Conservation (phyloP, 2,888 invertebrate genomes). For the Nephrotoma flavescens region DNA sequence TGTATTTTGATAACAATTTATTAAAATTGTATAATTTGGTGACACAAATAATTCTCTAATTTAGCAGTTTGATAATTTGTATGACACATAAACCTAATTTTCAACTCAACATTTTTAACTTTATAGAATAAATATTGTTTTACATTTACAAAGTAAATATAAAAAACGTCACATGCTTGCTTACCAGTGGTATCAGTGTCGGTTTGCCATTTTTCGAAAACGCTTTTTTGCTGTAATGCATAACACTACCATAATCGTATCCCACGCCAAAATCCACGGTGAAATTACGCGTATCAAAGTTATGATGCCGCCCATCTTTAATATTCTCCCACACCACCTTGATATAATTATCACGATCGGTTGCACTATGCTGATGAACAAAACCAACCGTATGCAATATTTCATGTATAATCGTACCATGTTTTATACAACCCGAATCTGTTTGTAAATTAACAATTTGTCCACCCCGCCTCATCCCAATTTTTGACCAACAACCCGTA, state of each 20-base stretch:
- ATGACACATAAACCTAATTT: not conserved
- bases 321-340: slow-evolving; percentile 58
- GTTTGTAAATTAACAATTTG: slow-evolving; percentile 41
- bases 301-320: slow-evolving; percentile 33
- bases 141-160: not conserved
- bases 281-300: slow-evolving; percentile 49
- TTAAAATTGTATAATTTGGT: not conserved
- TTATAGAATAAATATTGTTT: not conserved
- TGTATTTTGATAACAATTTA: not conserved
- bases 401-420: slow-evolving; percentile 60
- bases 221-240: slow-evolving; percentile 55
- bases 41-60: not conserved
- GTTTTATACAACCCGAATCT: slow-evolving; percentile 40
- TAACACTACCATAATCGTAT: slow-evolving; percentile 57
- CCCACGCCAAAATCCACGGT: slow-evolving; percentile 47
- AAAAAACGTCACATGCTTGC: not conserved
- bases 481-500: slow-evolving; percentile 51
- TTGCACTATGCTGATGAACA: slow-evolving; percentile 69
- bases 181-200: slow-evolving; percentile 46
- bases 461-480: slow-evolving; percentile 43
- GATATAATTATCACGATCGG: slow-evolving; percentile 63
- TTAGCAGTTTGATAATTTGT: not conserved
- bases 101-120: not conserved
- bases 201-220: slow-evolving; percentile 51
- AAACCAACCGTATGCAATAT: slow-evolving; percentile 68